A percentile compares a stretch with the other conserved stretches of the same genome.
phyloP scores from a whole-genome alignment of 1,140 invertebrate species.

The Drosophila rhopaloa region DNA sequence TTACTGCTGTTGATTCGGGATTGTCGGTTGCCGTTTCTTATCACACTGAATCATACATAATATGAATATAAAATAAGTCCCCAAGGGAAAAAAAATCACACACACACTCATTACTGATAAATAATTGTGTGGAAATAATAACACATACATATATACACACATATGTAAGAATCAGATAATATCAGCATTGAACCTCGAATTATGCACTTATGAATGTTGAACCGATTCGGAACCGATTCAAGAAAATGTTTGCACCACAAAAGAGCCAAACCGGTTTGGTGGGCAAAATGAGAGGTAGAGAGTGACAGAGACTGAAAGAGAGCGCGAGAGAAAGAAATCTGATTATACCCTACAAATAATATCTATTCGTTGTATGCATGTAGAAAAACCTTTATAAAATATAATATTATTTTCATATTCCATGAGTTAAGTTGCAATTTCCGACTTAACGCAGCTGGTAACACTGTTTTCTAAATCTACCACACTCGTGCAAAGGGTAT shows the following conservation, averaged over 20 bases:
- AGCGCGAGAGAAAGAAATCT: constrained; percentile 1
- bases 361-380: neutral
- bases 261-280: constrained; percentile 11
- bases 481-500: constrained; percentile 20
- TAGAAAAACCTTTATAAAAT: too few species aligned
- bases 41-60: constrained; percentile 1
- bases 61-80: neutral
- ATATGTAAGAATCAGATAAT: neutral
- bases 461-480: neutral
- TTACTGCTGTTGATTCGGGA: neutral
- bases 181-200: constrained; percentile 2
- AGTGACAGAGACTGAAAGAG: neutral
- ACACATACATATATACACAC: too few species aligned
- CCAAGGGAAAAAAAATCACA: neutral
- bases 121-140: constrained; percentile 10
- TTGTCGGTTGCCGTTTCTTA: neutral
- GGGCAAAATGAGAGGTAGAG: constrained; percentile 1
- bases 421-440: neutral
- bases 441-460: neutral
- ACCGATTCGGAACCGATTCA: constrained; percentile 39
- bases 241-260: constrained; percentile 12
- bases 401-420: too few species aligned
- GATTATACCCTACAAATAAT: constrained; percentile 13
- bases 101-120: neutral
- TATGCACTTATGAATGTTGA: neutral